Conservation (phyloP, 2,113 vertebrate species). For the Apeltes quadracus region DNA sequence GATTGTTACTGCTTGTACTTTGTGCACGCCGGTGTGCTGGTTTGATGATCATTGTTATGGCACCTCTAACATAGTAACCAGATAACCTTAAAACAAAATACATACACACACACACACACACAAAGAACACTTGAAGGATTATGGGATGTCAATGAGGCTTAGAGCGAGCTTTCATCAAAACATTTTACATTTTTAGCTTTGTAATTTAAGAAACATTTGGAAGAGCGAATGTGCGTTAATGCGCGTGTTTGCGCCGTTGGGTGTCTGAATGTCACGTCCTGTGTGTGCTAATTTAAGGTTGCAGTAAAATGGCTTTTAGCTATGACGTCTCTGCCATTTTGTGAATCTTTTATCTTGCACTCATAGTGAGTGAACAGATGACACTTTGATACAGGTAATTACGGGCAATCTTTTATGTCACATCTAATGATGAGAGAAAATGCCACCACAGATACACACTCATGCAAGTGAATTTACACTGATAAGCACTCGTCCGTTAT, state of each 20-base stretch:
- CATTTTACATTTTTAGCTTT: slow-evolving; percentile 39
- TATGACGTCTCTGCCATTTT: slow-evolving; percentile 49
- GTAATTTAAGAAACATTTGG: slow-evolving; percentile 16
- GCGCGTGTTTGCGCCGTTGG: neutral
- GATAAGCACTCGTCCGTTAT: slow-evolving; percentile 1
- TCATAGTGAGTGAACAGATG: slow-evolving; percentile 53
- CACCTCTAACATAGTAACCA: slow-evolving; percentile 51
- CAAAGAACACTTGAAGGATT: slow-evolving; percentile 14
- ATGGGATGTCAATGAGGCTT: slow-evolving; percentile 1
- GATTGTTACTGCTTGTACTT: slow-evolving; percentile 29
- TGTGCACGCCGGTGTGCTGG: slow-evolving; percentile 25
- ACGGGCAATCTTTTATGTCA: slow-evolving; percentile 58
- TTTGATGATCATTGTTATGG: slow-evolving; percentile 56
- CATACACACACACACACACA: slow-evolving; percentile 2
- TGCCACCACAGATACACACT: slow-evolving; percentile 31
- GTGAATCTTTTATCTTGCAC: slow-evolving; percentile 56
- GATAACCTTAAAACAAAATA: slow-evolving; percentile 49
- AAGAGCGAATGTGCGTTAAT: neutral
- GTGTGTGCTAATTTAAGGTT: slow-evolving; percentile 17
- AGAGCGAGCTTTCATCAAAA: slow-evolving; percentile 21
- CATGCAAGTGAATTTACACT: slow-evolving; percentile 4
- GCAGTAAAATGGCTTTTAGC: slow-evolving; percentile 39
- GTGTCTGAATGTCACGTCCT: neutral
- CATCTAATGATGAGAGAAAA: slow-evolving; percentile 60
- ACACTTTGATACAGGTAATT: slow-evolving; percentile 63